Evolutionary conservation across 2,888 invertebrate genomes (phyloP).

Genomic region (Drepanosiphum platanoidis): DNA sequence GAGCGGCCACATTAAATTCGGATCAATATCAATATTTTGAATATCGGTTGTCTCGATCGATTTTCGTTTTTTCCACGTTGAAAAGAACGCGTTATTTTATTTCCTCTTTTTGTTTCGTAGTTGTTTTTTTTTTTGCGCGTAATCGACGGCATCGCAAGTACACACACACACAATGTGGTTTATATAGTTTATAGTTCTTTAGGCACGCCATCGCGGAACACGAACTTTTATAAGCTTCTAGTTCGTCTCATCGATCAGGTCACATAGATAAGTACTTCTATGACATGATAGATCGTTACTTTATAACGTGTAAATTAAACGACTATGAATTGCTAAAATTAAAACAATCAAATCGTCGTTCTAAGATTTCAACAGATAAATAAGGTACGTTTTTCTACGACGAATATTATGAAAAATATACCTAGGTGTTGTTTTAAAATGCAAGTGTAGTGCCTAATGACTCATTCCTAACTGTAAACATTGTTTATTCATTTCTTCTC

Average conservation of each 20-base stretch:
- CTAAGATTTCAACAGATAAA: neutral
- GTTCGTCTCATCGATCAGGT: neutral
- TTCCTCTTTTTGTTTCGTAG: neutral
- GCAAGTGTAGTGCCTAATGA: constrained; percentile 4
- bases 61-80: neutral
- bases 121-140: neutral
- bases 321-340: neutral
- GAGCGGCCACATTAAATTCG: neutral
- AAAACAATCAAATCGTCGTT: neutral
- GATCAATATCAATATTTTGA: neutral
- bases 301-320: neutral
- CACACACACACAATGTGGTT: too few species aligned
- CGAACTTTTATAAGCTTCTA: neutral
- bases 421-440: too few species aligned
- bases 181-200: too few species aligned
- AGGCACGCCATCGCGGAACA: neutral
- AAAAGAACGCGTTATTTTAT: neutral
- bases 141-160: too few species aligned
- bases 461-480: constrained; percentile 43
- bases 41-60: neutral
- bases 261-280: neutral
- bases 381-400: neutral
- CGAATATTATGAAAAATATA: constrained; percentile 12
- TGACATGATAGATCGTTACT: neutral
- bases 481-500: constrained; percentile 1